Evolutionary conservation across 2,888 invertebrate genomes (phyloP), one percentile per base, ranked within the genome.

Genomic region (Protophormia terraenovae): DNA sequence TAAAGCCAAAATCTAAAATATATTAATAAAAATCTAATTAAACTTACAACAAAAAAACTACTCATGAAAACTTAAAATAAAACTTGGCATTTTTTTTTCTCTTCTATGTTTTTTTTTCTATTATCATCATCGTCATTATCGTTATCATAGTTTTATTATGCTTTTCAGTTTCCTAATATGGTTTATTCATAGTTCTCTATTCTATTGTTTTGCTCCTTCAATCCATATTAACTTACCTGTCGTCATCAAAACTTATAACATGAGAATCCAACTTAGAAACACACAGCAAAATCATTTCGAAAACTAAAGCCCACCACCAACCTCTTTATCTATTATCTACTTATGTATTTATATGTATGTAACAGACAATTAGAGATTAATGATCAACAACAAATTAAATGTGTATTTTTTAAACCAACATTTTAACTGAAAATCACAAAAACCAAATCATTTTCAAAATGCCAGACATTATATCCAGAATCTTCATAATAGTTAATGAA

Each of bases 21-120:
- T 64, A 86, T 79, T 84, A 78, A 88, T 86, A 82, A 83, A 78
- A 86, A 80, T 69, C 64, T 62, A 77, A 79, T 88, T 82, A 84
- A 84, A 78, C 71, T 69, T 69, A 67, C 66, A 83, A 76, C 82
- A 82, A 85, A 81, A 81, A 73, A 84, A 84, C 22, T 45, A 84
- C 32, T 62, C 72, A 76, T 81, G 27, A 77, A 72, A 79, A 35
- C 47, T 62, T 24, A 29, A 72, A 19, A 41, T 47, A 69, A 64
- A 67, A 45, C 22, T 69, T 75, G 75, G 75, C 32, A 71, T 72
- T 76, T 76, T 80, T 80, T 67, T 80, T 80, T 84, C 32, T 84
- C 35, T 72, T 41, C 53, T 41, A 75, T 72, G n/a, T 24, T 80
- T 84, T 77, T 10, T 45, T 5, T 50, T 66, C 22, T 41, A 29